A percentile compares a stretch with the other conserved stretches of the same genome.
phyloP scores from a whole-genome alignment of 2,797 vertebrate genomes.

The Anisognathus igniventris region DNA sequence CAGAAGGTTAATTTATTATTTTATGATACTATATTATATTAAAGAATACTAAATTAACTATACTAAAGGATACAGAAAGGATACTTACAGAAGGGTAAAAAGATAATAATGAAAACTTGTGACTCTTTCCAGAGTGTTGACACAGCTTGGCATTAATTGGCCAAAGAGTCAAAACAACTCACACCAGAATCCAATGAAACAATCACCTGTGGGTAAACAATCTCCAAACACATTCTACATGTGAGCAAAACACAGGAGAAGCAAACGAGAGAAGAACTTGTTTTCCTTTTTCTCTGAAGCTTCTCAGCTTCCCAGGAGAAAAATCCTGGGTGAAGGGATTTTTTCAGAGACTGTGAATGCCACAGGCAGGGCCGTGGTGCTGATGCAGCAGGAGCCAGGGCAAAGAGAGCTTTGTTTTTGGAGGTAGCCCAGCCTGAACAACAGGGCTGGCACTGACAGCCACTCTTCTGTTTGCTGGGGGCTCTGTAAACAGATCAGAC shows the following conservation, averaged over 20 bases:
- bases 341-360: not conserved
- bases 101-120: not conserved
- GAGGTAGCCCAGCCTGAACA: not conserved
- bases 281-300: not conserved
- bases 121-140: rapidly evolving
- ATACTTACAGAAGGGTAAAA: not conserved
- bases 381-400: not conserved
- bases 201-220: not conserved
- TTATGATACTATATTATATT: not conserved
- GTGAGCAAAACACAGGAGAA: not conserved
- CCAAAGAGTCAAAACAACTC: not conserved
- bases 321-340: not conserved
- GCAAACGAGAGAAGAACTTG: not conserved
- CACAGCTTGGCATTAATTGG: not conserved
- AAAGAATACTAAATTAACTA: no score
- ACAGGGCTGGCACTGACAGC: not conserved
- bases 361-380: not conserved
- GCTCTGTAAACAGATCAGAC: not conserved
- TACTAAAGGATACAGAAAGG: not conserved
- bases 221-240: not conserved
- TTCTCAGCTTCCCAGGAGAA: not conserved
- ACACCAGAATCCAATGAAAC: not conserved
- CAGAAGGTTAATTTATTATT: not conserved
- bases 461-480: not conserved
- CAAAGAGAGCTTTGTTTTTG: not conserved